Conservation (phyloP, 2,888 invertebrate species). For the Neoaliturus tenellus region DNA sequence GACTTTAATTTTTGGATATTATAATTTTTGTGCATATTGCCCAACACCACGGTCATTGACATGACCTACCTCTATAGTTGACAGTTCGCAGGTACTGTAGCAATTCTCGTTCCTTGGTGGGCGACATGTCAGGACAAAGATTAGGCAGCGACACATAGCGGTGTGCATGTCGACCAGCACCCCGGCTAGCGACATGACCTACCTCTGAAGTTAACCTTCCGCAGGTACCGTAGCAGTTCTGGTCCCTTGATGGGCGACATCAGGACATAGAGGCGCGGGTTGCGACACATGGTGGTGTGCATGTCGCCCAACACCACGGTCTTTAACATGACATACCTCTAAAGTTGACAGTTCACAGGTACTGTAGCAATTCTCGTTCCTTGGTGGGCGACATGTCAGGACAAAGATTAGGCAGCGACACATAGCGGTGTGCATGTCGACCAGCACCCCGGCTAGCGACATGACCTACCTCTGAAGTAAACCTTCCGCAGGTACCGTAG, state of each 20-base stretch:
- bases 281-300: constrained; percentile 85
- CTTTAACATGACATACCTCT: constrained; percentile 97
- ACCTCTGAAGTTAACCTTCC: constrained; percentile 93
- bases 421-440: constrained; percentile 88
- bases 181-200: constrained; percentile 96
- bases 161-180: constrained; percentile 88
- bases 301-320: constrained; percentile 88
- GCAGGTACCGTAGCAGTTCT: constrained; percentile 87
- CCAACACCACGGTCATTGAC: too few relatives aligned
- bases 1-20: too few relatives aligned
- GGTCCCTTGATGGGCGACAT: constrained; percentile 95
- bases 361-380: constrained; percentile 89
- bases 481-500: constrained; percentile 90
- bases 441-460: constrained; percentile 91
- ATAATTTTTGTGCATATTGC: too few relatives aligned
- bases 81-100: constrained; percentile 90
- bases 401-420: constrained; percentile 77
- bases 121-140: constrained; percentile 91
- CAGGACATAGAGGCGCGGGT: constrained; percentile 84
- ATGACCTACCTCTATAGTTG: constrained; percentile 93
- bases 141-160: constrained; percentile 81
- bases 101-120: constrained; percentile 91
- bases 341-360: constrained; percentile 90
- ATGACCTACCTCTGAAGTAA: constrained; percentile 94
- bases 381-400: constrained; percentile 93